phyloP scores from a whole-genome alignment of 2,113 vertebrate species.

The Spermophilus dauricus region DNA sequence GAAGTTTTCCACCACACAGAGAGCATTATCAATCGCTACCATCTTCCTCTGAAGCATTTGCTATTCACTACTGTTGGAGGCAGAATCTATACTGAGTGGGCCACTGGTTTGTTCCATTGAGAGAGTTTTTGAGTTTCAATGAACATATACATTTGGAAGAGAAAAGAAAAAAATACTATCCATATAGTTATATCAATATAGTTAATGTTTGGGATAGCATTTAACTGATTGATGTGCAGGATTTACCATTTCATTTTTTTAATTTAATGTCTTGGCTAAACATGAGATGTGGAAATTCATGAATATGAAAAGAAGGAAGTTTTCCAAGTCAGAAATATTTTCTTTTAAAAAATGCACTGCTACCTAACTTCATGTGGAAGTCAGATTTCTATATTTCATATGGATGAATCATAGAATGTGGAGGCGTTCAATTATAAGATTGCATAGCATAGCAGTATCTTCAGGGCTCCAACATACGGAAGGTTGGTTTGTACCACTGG shows the following conservation, averaged over 20 bases:
- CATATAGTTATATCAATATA: no score
- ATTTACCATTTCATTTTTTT: not conserved
- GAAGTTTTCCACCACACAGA: constrained; percentile 48
- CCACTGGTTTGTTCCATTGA: constrained; percentile 57
- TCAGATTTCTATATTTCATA: not conserved
- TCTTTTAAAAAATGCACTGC: not conserved
- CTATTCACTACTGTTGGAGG: constrained; percentile 55
- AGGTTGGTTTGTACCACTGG: not conserved
- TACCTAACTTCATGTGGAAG: not conserved
- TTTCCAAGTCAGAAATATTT: not conserved
- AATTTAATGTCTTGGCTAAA: constrained; percentile 34
- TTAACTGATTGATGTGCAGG: not conserved
- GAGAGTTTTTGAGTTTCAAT: constrained; percentile 64
- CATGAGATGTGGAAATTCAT: not conserved
- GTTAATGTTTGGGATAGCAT: not conserved
- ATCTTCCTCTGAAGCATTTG: constrained; percentile 65
- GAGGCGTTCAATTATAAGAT: not conserved
- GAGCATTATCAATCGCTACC: constrained; percentile 49
- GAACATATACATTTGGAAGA: not conserved
- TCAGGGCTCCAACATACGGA: not conserved
- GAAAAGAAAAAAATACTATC: not conserved
- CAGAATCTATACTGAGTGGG: constrained; percentile 44
- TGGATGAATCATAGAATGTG: not conserved
- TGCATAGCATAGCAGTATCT: not conserved
- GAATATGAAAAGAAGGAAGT: not conserved